Percentiles rank a stretch among this genome's conserved stretches.
phyloP scores from a whole-genome alignment of 1,140 invertebrate genomes.

The Drosophila rufa region DNA sequence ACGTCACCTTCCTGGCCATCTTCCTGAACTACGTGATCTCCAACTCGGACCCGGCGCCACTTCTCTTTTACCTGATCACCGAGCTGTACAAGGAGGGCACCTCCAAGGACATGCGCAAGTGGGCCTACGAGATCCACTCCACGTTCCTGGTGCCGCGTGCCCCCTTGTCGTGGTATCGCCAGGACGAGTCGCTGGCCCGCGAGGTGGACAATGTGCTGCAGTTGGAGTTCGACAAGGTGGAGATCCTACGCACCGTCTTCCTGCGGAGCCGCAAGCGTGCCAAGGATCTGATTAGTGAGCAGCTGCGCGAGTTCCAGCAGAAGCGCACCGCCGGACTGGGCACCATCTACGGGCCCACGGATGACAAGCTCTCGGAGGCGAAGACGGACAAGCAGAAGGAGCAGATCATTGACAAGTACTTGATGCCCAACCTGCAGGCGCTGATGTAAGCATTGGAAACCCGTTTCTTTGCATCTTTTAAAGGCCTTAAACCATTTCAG shows the following conservation, averaged over 20 bases:
- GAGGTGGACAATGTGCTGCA: constrained; percentile 95
- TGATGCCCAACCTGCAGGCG: constrained; percentile 90
- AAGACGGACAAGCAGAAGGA: constrained; percentile 93
- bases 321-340: constrained; percentile 96
- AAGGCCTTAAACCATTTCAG: constrained; percentile 77
- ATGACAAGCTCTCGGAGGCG: constrained; percentile 92
- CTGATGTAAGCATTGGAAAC: constrained; percentile 87
- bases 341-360: constrained; percentile 95
- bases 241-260: constrained; percentile 94
- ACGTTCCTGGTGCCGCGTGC: constrained; percentile 97
- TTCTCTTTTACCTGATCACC: constrained; percentile 95
- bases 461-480: neutral
- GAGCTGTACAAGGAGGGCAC: constrained; percentile 94
- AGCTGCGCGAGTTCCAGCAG: constrained; percentile 95
- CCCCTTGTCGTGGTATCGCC: constrained; percentile 92
- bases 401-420: constrained; percentile 90
- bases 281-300: constrained; percentile 94
- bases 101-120: constrained; percentile 95
- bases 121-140: constrained; percentile 99
- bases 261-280: constrained; percentile 93
- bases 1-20: constrained; percentile 92
- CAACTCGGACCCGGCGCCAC: constrained; percentile 93
- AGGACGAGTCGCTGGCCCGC: constrained; percentile 92
- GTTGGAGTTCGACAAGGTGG: constrained; percentile 94
- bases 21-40: constrained; percentile 95